Conservation (phyloP, 2,888 invertebrate species). For the Seira musarum region DNA sequence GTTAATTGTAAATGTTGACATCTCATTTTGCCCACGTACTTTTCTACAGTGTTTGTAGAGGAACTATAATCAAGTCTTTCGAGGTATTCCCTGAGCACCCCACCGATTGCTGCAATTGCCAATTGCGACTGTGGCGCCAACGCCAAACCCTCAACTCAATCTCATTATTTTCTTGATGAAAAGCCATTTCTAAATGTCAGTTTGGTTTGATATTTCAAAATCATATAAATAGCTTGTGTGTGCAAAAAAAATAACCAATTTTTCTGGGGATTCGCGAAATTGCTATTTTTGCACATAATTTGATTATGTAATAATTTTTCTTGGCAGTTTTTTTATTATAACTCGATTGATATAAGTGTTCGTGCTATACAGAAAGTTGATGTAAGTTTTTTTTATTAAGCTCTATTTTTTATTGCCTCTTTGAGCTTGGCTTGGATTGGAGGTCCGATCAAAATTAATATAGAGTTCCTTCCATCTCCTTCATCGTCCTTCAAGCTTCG, state of each 20-base stretch:
- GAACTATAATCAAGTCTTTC: too few relatives aligned
- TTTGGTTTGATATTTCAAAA: slow-evolving; percentile 12
- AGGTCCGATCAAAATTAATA: not conserved
- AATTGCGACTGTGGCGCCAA: too few relatives aligned
- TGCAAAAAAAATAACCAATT: not conserved
- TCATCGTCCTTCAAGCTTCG: not conserved
- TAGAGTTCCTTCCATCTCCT: not conserved
- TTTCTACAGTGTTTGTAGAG: too few relatives aligned
- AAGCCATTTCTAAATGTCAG: not conserved
- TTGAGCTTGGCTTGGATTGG: not conserved
- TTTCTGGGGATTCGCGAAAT: not conserved
- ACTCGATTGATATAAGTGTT: not conserved
- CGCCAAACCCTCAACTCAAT: too few relatives aligned
- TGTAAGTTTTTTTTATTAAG: too few relatives aligned
- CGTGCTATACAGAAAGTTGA: too few relatives aligned
- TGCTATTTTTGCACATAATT: slow-evolving; percentile 3
- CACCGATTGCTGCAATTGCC: too few relatives aligned
- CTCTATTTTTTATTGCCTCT: too few relatives aligned
- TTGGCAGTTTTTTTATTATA: not conserved
- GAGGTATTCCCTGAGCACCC: too few relatives aligned
- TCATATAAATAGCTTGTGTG: not conserved
- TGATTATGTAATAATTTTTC: not conserved
- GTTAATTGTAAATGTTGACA: slow-evolving; percentile 10
- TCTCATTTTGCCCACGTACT: not conserved
- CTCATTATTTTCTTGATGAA: too few relatives aligned